A percentile compares a stretch with the other conserved stretches of the same genome.
These are phyloP conservation scores for Ianthella basta DNA, from an alignment of 37 sponge, comb jelly and placozoan species.

Conservation along the genomic window DNA sequence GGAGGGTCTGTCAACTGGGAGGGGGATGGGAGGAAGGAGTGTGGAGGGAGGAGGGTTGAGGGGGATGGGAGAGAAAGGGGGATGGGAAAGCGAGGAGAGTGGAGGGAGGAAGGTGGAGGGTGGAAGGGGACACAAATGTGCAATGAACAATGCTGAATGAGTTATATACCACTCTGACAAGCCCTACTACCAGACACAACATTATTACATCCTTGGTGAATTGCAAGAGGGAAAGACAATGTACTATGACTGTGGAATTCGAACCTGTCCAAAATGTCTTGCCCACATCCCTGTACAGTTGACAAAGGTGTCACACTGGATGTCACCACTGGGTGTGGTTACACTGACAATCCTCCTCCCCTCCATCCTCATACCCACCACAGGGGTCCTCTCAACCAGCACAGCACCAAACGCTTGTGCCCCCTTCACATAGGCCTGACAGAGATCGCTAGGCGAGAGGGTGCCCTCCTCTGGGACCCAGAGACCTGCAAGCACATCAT, in stretches of 20 bases:
- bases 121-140: too few relatives aligned
- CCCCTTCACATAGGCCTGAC: slow-evolving; percentile 33
- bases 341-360: slow-evolving; percentile 68
- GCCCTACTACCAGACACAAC: too few relatives aligned
- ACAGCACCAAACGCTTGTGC: slow-evolving; percentile 44
- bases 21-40: background rate
- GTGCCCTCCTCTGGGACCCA: slow-evolving; percentile 55
- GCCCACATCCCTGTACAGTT: slow-evolving; percentile 86
- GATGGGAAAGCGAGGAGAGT: too few relatives aligned
- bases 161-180: background rate
- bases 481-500: slow-evolving; percentile 71
- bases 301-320: slow-evolving; percentile 76
- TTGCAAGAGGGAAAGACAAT: too few relatives aligned
- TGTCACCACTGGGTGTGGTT: slow-evolving; percentile 61
- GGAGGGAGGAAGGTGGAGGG: too few relatives aligned
- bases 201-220: too few relatives aligned
- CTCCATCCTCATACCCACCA: slow-evolving; percentile 56
- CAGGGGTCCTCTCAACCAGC: slow-evolving; percentile 63
- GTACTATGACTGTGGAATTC: too few relatives aligned
- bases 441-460: slow-evolving; percentile 56
- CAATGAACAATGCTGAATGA: background rate
- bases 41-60: too few relatives aligned
- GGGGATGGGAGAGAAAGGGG: too few relatives aligned
- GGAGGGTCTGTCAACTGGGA: slow-evolving; percentile 40
- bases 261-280: slow-evolving; percentile 36